Percentiles rank a stretch among this genome's conserved stretches.
Evolutionary conservation across 1,140 invertebrate genomes (phyloP).

Genomic region (Euwallacea fornicatus): DNA sequence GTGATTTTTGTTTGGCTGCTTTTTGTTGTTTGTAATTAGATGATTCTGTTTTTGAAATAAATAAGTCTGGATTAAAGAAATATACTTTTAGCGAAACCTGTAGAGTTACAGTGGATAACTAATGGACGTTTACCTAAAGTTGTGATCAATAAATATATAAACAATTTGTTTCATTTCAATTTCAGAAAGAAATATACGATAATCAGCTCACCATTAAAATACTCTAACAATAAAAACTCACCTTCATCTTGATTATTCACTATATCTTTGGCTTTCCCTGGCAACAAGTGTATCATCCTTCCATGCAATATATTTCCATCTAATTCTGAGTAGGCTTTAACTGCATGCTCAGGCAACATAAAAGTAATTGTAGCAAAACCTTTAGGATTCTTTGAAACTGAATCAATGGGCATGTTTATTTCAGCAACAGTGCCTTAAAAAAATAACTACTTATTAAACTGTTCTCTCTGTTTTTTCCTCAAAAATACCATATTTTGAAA

Average conservation of each 20-base stretch:
- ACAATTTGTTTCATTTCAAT: no score
- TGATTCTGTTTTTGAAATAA: conserved; percentile 56
- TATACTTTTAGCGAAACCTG: no score
- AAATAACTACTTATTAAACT: neutral
- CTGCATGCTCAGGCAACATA: conserved; percentile 94
- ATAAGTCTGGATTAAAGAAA: no score
- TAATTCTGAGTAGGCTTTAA: conserved; percentile 81
- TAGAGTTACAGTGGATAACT: no score
- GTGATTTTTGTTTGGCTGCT: conserved; percentile 74
- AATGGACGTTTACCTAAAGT: no score
- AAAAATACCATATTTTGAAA: conserved; percentile 80
- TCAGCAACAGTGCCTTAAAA: conserved; percentile 81
- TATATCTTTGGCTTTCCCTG: conserved; percentile 74
- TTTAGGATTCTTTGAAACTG: conserved; percentile 79
- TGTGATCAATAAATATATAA: no score
- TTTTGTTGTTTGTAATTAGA: conserved; percentile 86
- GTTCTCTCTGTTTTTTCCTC: neutral
- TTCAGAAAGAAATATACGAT: no score
- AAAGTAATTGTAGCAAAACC: conserved; percentile 94
- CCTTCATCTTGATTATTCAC: conserved; percentile 50
- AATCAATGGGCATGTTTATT: conserved; percentile 88
- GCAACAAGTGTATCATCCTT: conserved; percentile 90
- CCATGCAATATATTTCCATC: conserved; percentile 91
- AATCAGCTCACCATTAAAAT: no score
- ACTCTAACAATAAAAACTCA: conserved; percentile 35